Evolutionary conservation across 2,888 invertebrate genomes (phyloP).

Genomic region (Lasioglossum morio): DNA sequence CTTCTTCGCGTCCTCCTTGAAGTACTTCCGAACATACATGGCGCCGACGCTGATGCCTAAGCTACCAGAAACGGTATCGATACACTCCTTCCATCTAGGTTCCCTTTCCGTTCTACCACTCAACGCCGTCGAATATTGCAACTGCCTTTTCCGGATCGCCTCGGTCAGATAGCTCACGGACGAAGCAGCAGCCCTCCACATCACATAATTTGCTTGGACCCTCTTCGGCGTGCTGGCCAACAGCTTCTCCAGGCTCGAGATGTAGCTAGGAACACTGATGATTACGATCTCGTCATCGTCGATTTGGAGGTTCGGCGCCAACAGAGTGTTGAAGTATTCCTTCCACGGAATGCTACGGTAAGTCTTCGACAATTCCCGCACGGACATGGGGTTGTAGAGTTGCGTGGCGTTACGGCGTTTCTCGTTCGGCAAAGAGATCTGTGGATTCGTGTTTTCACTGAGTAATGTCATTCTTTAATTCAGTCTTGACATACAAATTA

Average conservation of each 20-base stretch:
- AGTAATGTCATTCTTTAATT: neutral
- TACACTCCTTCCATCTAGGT: slow-evolving; percentile 96
- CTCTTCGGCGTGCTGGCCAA: slow-evolving; percentile 87
- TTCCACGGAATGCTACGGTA: slow-evolving; percentile 93
- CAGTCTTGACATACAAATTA: neutral
- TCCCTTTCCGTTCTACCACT: slow-evolving; percentile 94
- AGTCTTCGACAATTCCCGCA: slow-evolving; percentile 90
- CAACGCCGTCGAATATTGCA: slow-evolving; percentile 92
- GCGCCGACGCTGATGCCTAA: slow-evolving; percentile 92
- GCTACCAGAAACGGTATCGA: slow-evolving; percentile 91
- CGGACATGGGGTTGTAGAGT: slow-evolving; percentile 96
- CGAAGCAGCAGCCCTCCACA: slow-evolving; percentile 95
- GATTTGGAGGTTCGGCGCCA: slow-evolving; percentile 88
- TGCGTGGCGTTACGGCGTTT: slow-evolving; percentile 95
- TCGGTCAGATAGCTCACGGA: slow-evolving; percentile 93
- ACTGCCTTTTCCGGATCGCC: slow-evolving; percentile 90
- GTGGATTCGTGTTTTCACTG: neutral
- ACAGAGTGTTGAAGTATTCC: slow-evolving; percentile 92
- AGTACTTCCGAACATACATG: slow-evolving; percentile 94
- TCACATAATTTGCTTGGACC: slow-evolving; percentile 94
- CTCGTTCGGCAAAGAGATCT: slow-evolving; percentile 89
- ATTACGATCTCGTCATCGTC: slow-evolving; percentile 91
- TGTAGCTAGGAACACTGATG: slow-evolving; percentile 93
- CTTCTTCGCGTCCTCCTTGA: slow-evolving; percentile 93
- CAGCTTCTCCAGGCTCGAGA: slow-evolving; percentile 89